A percentile compares a stretch with the other conserved stretches of the same genome.
Conservation (phyloP, 35 echinoderm and acorn worm genomes). For the Eucidaris tribuloides region DNA sequence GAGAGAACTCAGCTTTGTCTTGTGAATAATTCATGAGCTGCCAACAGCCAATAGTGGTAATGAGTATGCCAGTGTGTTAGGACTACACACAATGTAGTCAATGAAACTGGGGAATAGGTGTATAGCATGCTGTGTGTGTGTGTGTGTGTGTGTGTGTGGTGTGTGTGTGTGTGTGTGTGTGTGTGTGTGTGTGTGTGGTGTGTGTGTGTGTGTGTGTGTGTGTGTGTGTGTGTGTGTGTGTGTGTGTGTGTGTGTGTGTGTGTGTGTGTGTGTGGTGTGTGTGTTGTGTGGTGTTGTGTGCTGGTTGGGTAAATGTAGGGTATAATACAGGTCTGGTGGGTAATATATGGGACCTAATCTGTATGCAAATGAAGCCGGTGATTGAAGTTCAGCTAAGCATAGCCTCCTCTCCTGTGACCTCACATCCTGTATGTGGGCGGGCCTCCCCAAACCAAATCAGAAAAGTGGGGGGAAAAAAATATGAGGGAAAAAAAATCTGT, state of each 20-base stretch:
- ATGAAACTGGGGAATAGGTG: conserved; percentile 14
- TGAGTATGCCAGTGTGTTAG: background rate
- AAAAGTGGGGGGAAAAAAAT: background rate
- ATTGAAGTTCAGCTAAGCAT: conserved; percentile 20
- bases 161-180: background rate
- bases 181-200: background rate
- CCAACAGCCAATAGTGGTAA: background rate
- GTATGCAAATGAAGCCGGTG: conserved; percentile 28
- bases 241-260: background rate
- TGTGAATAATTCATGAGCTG: conserved; percentile 6
- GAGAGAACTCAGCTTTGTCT: background rate
- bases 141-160: background rate
- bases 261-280: background rate
- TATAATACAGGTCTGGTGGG: background rate
- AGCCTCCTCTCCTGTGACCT: background rate
- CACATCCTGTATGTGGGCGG: conserved; percentile 19
- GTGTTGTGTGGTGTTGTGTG: background rate
- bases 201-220: background rate
- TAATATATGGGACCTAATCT: conserved; percentile 31
- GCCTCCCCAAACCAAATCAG: no score
- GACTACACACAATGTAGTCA: conserved; percentile 7
- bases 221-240: background rate
- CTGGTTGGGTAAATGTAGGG: background rate
- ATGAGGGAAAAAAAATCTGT: no score
- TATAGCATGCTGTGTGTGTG: background rate